Conservation (phyloP, 2,113 vertebrate genomes). For the Protobothrops mucrosquamatus region DNA sequence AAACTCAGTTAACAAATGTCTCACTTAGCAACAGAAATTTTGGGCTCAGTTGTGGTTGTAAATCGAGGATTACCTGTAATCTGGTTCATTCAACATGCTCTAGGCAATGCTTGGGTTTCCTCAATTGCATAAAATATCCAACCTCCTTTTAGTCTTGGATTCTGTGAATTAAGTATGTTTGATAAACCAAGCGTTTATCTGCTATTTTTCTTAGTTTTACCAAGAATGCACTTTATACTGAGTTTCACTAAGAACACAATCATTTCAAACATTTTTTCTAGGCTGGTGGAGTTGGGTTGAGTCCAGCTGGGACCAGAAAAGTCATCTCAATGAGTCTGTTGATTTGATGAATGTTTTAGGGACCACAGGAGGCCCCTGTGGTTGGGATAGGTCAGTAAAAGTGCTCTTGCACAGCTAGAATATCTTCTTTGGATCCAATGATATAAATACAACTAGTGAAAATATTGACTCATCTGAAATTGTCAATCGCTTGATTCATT, state of each 20-base stretch:
- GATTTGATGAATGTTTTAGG: not conserved
- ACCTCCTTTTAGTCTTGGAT: not conserved
- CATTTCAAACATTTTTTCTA: not conserved
- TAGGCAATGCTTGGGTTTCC: not conserved
- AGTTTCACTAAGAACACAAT: not conserved
- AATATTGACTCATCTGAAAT: not conserved
- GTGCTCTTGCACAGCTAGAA: not conserved
- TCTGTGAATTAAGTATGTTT: not conserved
- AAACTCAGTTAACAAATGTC: too few species aligned
- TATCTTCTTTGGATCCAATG: not conserved
- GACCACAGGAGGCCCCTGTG: not conserved
- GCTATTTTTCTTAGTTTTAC: not conserved
- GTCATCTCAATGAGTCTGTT: not conserved
- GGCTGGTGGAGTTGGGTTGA: not conserved
- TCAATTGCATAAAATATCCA: not conserved
- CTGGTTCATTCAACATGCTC: not conserved
- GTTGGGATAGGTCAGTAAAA: not conserved
- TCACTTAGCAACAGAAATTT: too few species aligned
- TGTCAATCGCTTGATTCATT: slow-evolving; percentile 19
- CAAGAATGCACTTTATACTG: not conserved
- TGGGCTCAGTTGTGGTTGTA: too few species aligned
- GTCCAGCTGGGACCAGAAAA: not conserved
- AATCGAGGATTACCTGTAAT: not conserved
- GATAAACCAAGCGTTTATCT: not conserved
- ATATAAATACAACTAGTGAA: not conserved